Conservation (phyloP, 2,888 invertebrate species). For the Perithous albicinctus region DNA sequence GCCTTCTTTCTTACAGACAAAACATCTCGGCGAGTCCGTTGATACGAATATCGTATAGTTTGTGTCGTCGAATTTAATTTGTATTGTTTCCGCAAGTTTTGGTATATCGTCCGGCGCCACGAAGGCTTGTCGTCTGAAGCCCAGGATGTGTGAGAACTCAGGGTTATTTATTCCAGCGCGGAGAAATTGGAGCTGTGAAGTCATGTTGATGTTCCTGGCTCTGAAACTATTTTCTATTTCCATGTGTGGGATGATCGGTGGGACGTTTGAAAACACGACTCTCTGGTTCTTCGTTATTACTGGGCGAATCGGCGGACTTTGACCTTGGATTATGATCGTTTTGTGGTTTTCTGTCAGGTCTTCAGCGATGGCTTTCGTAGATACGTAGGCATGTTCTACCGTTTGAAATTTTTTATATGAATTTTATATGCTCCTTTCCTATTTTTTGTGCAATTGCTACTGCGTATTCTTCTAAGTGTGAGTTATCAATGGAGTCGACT, state of each 20-base stretch:
- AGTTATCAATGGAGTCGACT: slow-evolving; percentile 11
- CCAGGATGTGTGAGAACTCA: background rate
- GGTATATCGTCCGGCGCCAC: slow-evolving; percentile 58
- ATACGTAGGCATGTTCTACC: slow-evolving; percentile 13
- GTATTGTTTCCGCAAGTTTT: slow-evolving; percentile 53
- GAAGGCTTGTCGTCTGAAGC: slow-evolving; percentile 57
- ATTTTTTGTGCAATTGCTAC: slow-evolving; percentile 34
- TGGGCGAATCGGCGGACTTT: slow-evolving; percentile 52
- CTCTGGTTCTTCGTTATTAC: slow-evolving; percentile 63
- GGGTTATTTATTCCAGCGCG: background rate
- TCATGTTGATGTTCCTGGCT: background rate
- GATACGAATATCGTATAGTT: slow-evolving; percentile 55
- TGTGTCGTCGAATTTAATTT: slow-evolving; percentile 36
- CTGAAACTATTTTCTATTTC: background rate
- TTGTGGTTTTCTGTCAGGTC: slow-evolving; percentile 52
- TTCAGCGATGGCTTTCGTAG: slow-evolving; percentile 22
- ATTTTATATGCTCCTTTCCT: slow-evolving; percentile 6
- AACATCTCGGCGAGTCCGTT: slow-evolving; percentile 42
- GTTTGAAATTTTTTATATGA: slow-evolving; percentile 39
- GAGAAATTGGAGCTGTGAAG: background rate
- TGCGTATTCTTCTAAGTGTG: slow-evolving; percentile 33
- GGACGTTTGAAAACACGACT: slow-evolving; percentile 34
- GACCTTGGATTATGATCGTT: slow-evolving; percentile 54
- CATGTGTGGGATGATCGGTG: slow-evolving; percentile 12
- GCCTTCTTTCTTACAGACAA: slow-evolving; percentile 35